A percentile compares a stretch with the other conserved stretches of the same genome.
These are phyloP conservation scores for Clarias gariepinus DNA, from an alignment of 2,113 vertebrate genomes.

Conservation along the genomic window DNA sequence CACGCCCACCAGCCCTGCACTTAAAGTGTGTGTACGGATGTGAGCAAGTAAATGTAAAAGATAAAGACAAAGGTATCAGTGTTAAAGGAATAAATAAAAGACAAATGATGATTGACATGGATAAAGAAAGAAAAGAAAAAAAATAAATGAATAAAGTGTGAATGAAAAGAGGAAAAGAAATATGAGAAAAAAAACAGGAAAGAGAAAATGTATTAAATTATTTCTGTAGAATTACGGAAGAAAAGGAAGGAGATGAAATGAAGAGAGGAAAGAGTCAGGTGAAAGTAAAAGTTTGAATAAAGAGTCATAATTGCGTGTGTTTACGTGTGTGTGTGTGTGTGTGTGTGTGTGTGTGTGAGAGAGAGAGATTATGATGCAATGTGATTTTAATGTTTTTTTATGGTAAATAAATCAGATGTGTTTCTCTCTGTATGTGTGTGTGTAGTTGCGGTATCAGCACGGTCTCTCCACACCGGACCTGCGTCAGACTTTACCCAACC, in stretches of 20 bases:
- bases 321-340: not conserved
- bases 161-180: not conserved
- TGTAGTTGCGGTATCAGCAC: slow-evolving; percentile 93
- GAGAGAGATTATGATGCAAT: not conserved
- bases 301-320: not conserved
- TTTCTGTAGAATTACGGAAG: not conserved
- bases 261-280: not conserved
- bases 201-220: not conserved
- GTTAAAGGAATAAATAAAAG: not conserved
- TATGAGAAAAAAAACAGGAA: not conserved
- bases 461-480: slow-evolving; percentile 93
- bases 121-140: not conserved
- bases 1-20: no score
- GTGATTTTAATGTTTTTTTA: not conserved
- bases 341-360: not conserved
- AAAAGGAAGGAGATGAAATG: no score
- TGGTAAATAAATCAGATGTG: slow-evolving; percentile 38
- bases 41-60: not conserved
- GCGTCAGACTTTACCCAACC: slow-evolving; percentile 94
- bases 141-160: not conserved
- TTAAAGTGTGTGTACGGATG: not conserved
- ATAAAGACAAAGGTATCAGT: not conserved
- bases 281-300: not conserved
- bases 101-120: not conserved
- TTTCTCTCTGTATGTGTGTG: slow-evolving; percentile 50